Base-by-base conservation (phyloP, 1,140 invertebrate genomes). In the Zaprionus camerounensis region DNA sequence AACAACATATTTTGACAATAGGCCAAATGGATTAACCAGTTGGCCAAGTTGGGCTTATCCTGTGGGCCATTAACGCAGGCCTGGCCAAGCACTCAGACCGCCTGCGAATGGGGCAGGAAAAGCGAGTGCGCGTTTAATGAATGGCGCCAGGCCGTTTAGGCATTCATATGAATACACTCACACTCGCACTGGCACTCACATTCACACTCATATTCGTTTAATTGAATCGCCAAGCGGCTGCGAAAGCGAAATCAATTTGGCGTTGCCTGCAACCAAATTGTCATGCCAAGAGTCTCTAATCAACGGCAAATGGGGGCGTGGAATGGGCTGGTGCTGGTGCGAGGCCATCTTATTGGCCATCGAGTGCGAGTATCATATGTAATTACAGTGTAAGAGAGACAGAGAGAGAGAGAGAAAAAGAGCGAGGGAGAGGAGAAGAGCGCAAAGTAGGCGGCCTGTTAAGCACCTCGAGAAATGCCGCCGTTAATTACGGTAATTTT, bases 401-500 rank as follows among this genome's bases (percentile, higher is more conserved):
- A 20, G 31, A 15, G 12, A 31, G 34, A 20, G 4, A n/a, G 26
- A 20, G 17, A 11, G 20, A 20, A 20, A 20, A 20, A 20, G 53
- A 11, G 36, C 5, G 49, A 26, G 31, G 13, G 3, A 38, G 44
- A 26, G 12, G 22, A 49, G 34, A n/a, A 17, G 28, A 20, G 51
- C 11, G 26, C 12, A 12, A 28, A 61, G 56, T 20, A 58, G 53
- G 53, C 58, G 51, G 62, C 36, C 68, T 80, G 84, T 81, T 87
- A 81, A 87, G 84, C 84, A 87, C 84, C 83, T 86, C 24, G 49
- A 68, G 77, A 75, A 72, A 69, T 88, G 64, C 73, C 64, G 62
- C 68, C 58, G 67, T 84, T 90, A 88, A 88, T 88, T 81, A 88
- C 78, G 69, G 78, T 84, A 84, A 88, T 88, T 84, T 72, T 26